Base-by-base conservation (phyloP, 2,113 vertebrate species). In the Xenus cinereus region DNA sequence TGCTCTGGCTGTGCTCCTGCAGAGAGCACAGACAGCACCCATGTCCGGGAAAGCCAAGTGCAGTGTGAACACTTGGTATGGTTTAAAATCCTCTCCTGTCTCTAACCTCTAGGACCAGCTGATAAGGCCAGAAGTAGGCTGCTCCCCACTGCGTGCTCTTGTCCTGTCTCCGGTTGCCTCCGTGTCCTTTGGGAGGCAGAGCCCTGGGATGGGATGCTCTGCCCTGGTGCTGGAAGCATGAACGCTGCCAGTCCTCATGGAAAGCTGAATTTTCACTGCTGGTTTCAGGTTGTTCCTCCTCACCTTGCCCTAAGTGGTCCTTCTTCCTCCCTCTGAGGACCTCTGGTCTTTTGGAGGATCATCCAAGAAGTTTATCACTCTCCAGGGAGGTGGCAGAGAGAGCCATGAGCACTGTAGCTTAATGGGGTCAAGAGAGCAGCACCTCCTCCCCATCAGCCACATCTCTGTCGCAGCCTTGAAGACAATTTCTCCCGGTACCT, bases 361-460 rank as follows among this genome's bases (percentile, higher is more conserved):
- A 77, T 83, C 79, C 86, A 86, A 26, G 28, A 41, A 86, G 46
- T 74, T 95, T 74, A 81, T 83, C 22, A 6, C 28, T 77, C 72
- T 59, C 45, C 35, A 53, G 76, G 76, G 88, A 86, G 3, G 1
- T 13, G 26, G 37, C 50, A 87, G 86, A 84, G 83, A 90, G 85
- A 84, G 75, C 66, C 17, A 2, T 63, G 51, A 92, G 72, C 10
- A 0, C n/a, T 63, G 68, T 62, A 86, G 72, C 78, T 89, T 93
- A 90, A 77, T 93, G 73, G 37, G 89, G 68, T 95, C 86, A 80
- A 67, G 73, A 63, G 80, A 93, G 76, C 59, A 84, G 53, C 74
- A 56, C 94, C 69, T 94, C 90, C 81, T 94, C 73, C 90, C 64
- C 77, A 85, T 75, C 59, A 84, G 51, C 37, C 15, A 15, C 2